phyloP scores from a whole-genome alignment of 2,113 vertebrate genomes.

The Tragelaphus strepsiceros region DNA sequence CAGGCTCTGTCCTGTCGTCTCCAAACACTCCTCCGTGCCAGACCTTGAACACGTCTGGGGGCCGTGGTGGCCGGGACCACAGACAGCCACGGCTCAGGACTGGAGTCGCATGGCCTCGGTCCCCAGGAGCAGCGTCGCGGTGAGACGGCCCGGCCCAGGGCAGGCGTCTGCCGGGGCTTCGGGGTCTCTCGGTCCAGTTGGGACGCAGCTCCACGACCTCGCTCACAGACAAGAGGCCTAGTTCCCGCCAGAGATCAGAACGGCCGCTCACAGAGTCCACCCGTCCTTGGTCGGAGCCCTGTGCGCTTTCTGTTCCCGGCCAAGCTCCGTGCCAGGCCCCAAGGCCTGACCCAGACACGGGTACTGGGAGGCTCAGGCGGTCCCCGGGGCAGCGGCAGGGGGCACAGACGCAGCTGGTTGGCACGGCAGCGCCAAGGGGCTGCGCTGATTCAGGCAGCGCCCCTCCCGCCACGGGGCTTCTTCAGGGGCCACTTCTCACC shows the following conservation, averaged over 20 bases:
- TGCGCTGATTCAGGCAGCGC: rapidly evolving
- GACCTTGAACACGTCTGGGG: not conserved
- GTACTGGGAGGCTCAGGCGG: not conserved
- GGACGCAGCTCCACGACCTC: not conserved
- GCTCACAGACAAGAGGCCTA: not conserved
- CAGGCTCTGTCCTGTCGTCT: not conserved
- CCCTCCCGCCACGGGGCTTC: not conserved
- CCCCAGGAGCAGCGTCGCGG: not conserved
- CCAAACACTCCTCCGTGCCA: not conserved
- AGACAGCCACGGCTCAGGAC: not conserved
- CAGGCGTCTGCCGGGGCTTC: not conserved
- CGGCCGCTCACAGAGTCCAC: not conserved
- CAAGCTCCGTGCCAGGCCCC: not conserved
- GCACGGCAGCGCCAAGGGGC: rapidly evolving
- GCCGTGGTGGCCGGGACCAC: not conserved
- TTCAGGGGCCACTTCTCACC: not conserved
- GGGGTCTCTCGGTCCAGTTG: not conserved
- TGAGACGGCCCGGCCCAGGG: not conserved
- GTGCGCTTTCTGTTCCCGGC: not conserved
- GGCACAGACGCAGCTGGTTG: rapidly evolving
- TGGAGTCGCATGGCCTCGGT: not conserved
- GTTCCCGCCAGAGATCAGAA: not conserved
- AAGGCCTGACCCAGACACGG: not conserved
- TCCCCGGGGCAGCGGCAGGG: rapidly evolving
- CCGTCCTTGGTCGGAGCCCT: not conserved